phyloP scores from a whole-genome alignment of 53 echinoderm and acorn worm species.

The Echinarachnius parma region DNA sequence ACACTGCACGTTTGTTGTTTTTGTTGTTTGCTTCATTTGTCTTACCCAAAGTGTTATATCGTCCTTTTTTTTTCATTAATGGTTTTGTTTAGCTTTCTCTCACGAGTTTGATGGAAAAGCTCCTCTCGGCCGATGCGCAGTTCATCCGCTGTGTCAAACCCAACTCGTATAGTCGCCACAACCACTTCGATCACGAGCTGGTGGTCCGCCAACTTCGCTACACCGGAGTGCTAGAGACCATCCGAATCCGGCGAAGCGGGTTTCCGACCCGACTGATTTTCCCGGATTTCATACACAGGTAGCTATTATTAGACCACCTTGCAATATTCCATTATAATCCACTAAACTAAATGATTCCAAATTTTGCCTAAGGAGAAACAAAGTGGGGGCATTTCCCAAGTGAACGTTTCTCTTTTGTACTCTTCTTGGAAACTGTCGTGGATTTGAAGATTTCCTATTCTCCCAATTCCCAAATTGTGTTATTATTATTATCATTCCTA shows the following conservation, averaged over 20 bases:
- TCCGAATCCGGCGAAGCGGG: conserved; percentile 76
- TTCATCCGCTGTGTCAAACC: conserved; percentile 95
- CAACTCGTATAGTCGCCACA: conserved; percentile 62
- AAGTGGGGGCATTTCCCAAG: too few relatives aligned
- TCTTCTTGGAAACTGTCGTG: too few relatives aligned
- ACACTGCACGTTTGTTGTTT: background rate
- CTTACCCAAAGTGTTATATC: too few relatives aligned
- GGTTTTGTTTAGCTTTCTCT: conserved; percentile 55
- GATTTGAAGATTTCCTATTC: too few relatives aligned
- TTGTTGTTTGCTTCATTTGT: conserved; percentile 23
- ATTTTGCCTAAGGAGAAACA: too few relatives aligned
- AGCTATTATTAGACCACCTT: too few relatives aligned
- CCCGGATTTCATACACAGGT: conserved; percentile 85
- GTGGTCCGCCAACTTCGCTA: conserved; percentile 80
- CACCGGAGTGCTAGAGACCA: conserved; percentile 93
- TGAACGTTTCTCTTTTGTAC: too few relatives aligned
- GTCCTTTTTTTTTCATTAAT: background rate
- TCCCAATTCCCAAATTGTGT: too few relatives aligned
- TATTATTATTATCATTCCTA: too few relatives aligned
- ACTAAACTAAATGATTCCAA: too few relatives aligned
- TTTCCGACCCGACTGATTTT: conserved; percentile 69
- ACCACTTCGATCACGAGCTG: conserved; percentile 63
- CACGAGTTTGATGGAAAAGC: conserved; percentile 89
- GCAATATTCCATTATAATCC: too few relatives aligned
- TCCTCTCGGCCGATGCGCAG: conserved; percentile 84